Percentiles rank a stretch among this genome's conserved stretches.
These are phyloP conservation scores for Rotaria magnacalcarata DNA, from an alignment of 2,888 invertebrate genomes.

Conservation along the genomic window DNA sequence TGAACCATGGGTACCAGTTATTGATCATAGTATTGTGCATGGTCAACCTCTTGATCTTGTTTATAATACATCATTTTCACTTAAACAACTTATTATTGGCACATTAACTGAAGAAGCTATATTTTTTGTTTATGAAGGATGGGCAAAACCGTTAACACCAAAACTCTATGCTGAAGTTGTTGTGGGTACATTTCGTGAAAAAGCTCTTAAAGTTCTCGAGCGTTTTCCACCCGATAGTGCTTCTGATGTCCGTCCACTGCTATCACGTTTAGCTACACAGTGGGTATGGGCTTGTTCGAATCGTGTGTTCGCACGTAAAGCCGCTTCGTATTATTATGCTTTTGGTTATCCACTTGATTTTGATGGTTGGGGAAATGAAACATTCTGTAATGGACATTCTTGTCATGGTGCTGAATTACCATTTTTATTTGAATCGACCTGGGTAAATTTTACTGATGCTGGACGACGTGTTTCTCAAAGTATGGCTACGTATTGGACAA, in stretches of 20 bases:
- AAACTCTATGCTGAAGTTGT: conserved; percentile 48
- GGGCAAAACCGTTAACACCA: conserved; percentile 48
- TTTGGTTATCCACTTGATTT: conserved; percentile 51
- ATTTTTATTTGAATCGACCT: conserved; percentile 39
- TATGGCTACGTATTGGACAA: conserved; percentile 47
- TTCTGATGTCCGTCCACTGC: conserved; percentile 48
- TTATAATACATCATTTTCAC: conserved; percentile 46
- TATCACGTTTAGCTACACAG: conserved; percentile 49
- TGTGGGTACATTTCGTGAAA: conserved; percentile 48
- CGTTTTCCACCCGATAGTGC: conserved; percentile 48
- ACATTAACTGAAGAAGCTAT: conserved; percentile 51
- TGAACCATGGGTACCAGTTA: conserved; percentile 52
- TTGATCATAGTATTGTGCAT: conserved; percentile 50
- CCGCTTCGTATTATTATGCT: conserved; percentile 49
- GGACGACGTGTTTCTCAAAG: conserved; percentile 42
- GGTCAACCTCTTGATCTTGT: conserved; percentile 49
- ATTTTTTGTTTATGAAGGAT: conserved; percentile 51
- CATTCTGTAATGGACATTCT: conserved; percentile 51
- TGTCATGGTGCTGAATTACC: conserved; percentile 48
- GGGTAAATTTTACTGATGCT: conserved; percentile 40
- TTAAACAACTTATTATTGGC: conserved; percentile 51
- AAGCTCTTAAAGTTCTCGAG: conserved; percentile 48
- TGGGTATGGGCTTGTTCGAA: conserved; percentile 51
- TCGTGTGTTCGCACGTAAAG: conserved; percentile 49
- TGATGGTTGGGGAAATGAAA: conserved; percentile 50